These are phyloP conservation scores for Phlogophora meticulosa DNA, from an alignment of 2,888 invertebrate genomes.

Conservation along the genomic window DNA sequence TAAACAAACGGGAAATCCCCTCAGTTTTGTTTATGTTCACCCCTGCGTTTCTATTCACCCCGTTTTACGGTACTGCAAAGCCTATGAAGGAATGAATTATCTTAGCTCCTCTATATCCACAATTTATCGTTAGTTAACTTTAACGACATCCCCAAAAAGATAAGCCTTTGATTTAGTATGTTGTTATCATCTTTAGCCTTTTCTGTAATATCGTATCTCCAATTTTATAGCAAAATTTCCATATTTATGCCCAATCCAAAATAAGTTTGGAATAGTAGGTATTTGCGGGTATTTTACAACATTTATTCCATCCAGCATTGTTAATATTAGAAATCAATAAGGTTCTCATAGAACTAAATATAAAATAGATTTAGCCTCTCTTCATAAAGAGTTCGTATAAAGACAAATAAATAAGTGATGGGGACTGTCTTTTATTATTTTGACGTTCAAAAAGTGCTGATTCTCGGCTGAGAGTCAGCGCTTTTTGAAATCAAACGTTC, in stretches of 20 bases:
- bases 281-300: too few species aligned
- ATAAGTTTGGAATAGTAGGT: not conserved
- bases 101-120: not conserved
- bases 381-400: too few species aligned
- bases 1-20: too few species aligned
- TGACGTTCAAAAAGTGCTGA: too few species aligned
- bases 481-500: too few species aligned
- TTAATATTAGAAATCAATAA: not conserved
- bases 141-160: slow-evolving; percentile 24
- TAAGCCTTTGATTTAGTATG: slow-evolving; percentile 32
- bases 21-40: too few species aligned
- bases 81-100: slow-evolving; percentile 3
- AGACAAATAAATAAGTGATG: too few species aligned
- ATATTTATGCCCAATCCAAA: not conserved
- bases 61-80: too few species aligned
- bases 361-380: not conserved
- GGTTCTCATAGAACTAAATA: not conserved
- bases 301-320: not conserved
- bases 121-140: slow-evolving; percentile 11
- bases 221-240: too few species aligned
- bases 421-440: too few species aligned
- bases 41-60: too few species aligned
- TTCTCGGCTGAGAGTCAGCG: too few species aligned
- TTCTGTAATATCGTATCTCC: not conserved
- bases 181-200: slow-evolving; percentile 9